Conservation (phyloP, 2,888 invertebrate species). For the Tiliacea aurago region DNA sequence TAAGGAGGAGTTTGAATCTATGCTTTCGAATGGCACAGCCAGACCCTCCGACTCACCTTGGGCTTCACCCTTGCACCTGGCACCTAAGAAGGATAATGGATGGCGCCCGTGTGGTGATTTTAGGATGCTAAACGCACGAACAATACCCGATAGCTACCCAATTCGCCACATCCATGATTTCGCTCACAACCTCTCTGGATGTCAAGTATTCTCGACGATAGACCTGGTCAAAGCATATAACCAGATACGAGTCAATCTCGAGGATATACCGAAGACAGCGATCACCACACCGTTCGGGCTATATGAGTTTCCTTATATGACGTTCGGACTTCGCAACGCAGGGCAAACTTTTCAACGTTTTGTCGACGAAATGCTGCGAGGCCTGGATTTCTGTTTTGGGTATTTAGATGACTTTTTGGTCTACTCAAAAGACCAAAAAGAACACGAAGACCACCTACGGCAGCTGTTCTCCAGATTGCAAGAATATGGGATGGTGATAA, state of each 20-base stretch:
- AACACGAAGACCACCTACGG: background rate
- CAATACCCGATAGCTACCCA: background rate
- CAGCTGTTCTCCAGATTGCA: background rate
- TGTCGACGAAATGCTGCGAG: background rate
- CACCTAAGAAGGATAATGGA: background rate
- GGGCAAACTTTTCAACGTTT: background rate
- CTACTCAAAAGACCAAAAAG: background rate
- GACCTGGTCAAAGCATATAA: background rate
- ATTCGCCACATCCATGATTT: background rate
- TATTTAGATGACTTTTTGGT: constrained; percentile 7
- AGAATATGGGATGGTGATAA: background rate
- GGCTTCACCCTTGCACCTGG: background rate
- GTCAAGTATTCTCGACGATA: background rate
- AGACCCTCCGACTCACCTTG: background rate
- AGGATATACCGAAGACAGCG: background rate
- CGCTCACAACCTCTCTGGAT: background rate
- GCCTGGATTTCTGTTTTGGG: background rate
- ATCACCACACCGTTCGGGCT: background rate
- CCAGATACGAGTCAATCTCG: background rate
- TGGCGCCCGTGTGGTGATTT: background rate
- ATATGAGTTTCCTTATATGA: background rate
- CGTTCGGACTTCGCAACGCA: background rate
- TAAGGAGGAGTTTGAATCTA: background rate
- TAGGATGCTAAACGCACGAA: background rate
- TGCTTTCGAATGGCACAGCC: background rate